Percentiles rank a stretch among this genome's conserved stretches.
phyloP scores from a whole-genome alignment of 2,113 vertebrate genomes.

The Lota lota region DNA sequence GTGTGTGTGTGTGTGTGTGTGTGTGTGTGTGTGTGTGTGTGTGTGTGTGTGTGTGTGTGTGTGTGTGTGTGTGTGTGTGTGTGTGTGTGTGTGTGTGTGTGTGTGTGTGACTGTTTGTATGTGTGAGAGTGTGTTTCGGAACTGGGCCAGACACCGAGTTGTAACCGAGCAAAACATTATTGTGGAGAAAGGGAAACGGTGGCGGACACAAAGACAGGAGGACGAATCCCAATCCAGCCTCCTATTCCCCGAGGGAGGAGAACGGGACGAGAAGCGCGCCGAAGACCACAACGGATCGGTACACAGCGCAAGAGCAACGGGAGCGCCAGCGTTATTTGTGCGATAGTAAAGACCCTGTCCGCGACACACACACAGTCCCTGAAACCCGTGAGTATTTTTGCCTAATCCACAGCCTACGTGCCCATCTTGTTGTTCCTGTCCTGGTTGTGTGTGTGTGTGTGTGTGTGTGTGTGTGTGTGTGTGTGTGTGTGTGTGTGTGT shows the following conservation, averaged over 20 bases:
- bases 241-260: conserved; percentile 39
- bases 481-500: conserved; percentile 1
- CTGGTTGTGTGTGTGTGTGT: conserved; percentile 22
- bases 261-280: conserved; percentile 44
- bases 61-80: too few species aligned
- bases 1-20: too few species aligned
- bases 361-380: not conserved
- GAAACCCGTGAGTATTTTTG: conserved; percentile 40
- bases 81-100: too few species aligned
- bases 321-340: conserved; percentile 35
- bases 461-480: not conserved
- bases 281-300: conserved; percentile 46
- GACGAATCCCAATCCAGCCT: conserved; percentile 42
- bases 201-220: conserved; percentile 59
- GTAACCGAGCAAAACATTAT: not conserved
- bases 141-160: not conserved
- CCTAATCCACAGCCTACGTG: conserved; percentile 3
- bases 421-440: conserved; percentile 26
- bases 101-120: not conserved
- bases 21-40: too few species aligned
- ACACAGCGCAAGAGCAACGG: not conserved
- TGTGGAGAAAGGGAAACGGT: not conserved
- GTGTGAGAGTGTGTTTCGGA: conserved; percentile 7
- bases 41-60: too few species aligned
- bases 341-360: not conserved